These are phyloP conservation scores for Lepidurus packardi DNA, from an alignment of 1,140 invertebrate genomes.

Conservation along the genomic window DNA sequence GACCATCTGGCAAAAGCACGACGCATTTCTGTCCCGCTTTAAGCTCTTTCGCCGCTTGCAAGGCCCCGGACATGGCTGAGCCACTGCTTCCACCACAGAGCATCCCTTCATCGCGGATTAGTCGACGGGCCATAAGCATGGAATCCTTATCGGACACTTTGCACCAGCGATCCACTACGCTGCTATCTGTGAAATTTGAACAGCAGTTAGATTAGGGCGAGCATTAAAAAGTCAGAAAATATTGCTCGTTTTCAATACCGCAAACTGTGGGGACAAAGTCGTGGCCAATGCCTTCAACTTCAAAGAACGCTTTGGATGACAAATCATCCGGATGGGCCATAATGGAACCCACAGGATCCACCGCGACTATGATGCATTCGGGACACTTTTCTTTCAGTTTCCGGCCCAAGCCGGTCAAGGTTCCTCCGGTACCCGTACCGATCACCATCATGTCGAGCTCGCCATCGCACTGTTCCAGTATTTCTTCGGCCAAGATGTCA, in stretches of 20 bases:
- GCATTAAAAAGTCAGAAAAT: neutral
- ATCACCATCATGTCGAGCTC: constrained; percentile 40
- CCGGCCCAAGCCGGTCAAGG: constrained; percentile 39
- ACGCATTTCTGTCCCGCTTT: constrained; percentile 53
- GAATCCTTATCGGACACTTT: constrained; percentile 54
- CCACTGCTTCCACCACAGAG: constrained; percentile 22
- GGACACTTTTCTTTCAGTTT: constrained; percentile 39
- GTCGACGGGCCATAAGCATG: constrained; percentile 51
- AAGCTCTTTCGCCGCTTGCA: constrained; percentile 52
- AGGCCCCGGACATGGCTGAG: constrained; percentile 38
- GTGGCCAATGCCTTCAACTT: constrained; percentile 62
- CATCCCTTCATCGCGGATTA: constrained; percentile 56
- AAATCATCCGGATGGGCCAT: constrained; percentile 51
- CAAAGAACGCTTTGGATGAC: constrained; percentile 51
- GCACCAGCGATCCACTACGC: constrained; percentile 52
- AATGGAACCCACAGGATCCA: constrained; percentile 57
- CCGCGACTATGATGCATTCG: constrained; percentile 48
- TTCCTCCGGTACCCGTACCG: constrained; percentile 39
- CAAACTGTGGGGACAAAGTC: constrained; percentile 58
- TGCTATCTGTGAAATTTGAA: constrained; percentile 29
- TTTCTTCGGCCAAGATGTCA: constrained; percentile 39
- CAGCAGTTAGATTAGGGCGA: neutral
- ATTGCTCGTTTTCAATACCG: constrained; percentile 42
- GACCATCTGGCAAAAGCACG: constrained; percentile 55
- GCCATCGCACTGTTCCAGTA: constrained; percentile 40